These are phyloP conservation scores for Platysternon megacephalum DNA, from an alignment of 2,113 vertebrate genomes.

Conservation along the genomic window DNA sequence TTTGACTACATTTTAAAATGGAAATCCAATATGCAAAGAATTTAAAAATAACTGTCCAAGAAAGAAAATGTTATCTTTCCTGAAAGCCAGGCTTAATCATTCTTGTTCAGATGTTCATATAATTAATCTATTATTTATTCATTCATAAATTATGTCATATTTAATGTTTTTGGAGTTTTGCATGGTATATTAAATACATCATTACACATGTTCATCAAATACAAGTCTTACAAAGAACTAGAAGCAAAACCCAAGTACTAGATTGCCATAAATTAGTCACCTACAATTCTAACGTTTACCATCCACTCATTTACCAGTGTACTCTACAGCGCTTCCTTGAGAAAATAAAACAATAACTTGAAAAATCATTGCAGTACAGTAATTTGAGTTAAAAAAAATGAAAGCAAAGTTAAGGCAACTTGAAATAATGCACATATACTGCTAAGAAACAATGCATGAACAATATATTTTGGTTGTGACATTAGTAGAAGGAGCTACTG, in stretches of 20 bases:
- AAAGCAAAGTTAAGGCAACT: slow-evolving; percentile 18
- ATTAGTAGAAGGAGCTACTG: neutral
- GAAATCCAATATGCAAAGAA: slow-evolving; percentile 42
- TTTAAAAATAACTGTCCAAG: slow-evolving; percentile 38
- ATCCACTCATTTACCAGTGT: neutral
- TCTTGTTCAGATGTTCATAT: slow-evolving; percentile 53
- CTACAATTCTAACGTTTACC: neutral
- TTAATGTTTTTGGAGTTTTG: slow-evolving; percentile 25
- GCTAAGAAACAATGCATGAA: neutral
- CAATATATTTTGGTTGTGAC: slow-evolving; percentile 17
- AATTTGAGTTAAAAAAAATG: neutral
- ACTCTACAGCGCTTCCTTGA: neutral
- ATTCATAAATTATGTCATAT: neutral
- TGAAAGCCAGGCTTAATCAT: slow-evolving; percentile 61
- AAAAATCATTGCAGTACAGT: neutral
- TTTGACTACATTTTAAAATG: slow-evolving; percentile 57
- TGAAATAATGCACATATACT: slow-evolving; percentile 32
- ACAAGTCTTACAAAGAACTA: neutral
- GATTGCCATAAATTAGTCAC: rapidly evolving
- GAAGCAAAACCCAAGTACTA: neutral
- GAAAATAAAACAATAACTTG: neutral
- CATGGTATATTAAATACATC: neutral
- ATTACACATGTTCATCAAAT: neutral
- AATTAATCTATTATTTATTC: slow-evolving; percentile 59
- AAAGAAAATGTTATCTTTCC: slow-evolving; percentile 55